These are phyloP conservation scores for Labeo rohita DNA, from an alignment of 2,113 vertebrate species.

Conservation along the genomic window DNA sequence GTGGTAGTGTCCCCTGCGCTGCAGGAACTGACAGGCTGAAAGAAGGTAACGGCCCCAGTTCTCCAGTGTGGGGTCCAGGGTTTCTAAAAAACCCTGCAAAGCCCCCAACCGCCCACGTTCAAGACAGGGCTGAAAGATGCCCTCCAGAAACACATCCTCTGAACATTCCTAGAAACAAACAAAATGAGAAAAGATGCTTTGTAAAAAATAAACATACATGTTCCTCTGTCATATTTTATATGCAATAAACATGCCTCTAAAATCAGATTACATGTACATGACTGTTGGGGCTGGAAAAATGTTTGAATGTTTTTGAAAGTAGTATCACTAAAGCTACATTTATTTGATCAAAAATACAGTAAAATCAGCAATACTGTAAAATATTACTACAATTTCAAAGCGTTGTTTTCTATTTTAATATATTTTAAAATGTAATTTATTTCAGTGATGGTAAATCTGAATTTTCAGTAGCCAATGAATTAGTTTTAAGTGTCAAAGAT, in stretches of 20 bases:
- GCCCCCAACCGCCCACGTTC: conserved; percentile 84
- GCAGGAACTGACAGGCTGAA: conserved; percentile 91
- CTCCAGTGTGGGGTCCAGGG: conserved; percentile 86
- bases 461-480: not conserved
- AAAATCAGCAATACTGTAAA: not conserved
- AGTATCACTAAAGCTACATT: not conserved
- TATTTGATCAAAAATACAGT: not conserved
- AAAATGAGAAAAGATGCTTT: not conserved
- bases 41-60: conserved; percentile 89
- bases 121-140: conserved; percentile 88
- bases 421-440: not conserved
- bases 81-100: conserved; percentile 88
- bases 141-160: conserved; percentile 92
- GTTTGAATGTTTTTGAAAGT: not conserved
- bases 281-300: not conserved
- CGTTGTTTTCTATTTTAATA: not conserved
- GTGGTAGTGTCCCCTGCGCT: conserved; percentile 87
- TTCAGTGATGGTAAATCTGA: not conserved
- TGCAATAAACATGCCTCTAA: not conserved
- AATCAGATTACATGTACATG: not conserved
- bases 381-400: not conserved
- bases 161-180: conserved; percentile 82
- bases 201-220: not conserved
- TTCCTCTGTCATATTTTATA: not conserved
- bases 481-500: not conserved